Percentiles rank a stretch among this genome's conserved stretches.
These are phyloP conservation scores for Aradophagus sp. DNA, from an alignment of 1,140 invertebrate species.

Conservation along the genomic window DNA sequence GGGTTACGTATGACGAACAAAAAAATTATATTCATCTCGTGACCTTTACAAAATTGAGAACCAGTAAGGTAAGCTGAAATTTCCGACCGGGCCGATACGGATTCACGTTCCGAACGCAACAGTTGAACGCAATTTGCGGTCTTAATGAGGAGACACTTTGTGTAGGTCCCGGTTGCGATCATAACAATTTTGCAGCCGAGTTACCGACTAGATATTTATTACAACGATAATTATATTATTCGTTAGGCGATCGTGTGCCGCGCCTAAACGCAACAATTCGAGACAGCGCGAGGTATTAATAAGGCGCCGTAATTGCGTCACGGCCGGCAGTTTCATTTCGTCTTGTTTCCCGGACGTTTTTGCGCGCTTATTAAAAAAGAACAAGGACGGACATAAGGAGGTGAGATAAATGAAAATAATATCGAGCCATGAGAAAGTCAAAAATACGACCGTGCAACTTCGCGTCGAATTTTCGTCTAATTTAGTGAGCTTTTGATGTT, in stretches of 20 bases:
- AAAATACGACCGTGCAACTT: neutral
- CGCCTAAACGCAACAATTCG: conserved; percentile 7
- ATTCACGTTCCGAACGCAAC: conserved; percentile 19
- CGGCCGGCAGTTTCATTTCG: conserved; percentile 2
- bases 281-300: conserved; percentile 20
- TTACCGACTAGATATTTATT: conserved; percentile 11
- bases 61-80: no score
- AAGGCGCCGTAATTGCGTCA: conserved; percentile 8
- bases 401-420: no score
- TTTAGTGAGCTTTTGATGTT: neutral
- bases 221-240: conserved; percentile 34
- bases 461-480: conserved; percentile 3
- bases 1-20: no score
- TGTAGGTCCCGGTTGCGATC: conserved; percentile 14
- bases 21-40: no score
- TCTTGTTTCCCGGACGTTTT: neutral
- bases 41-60: no score
- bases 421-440: no score
- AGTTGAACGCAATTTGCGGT: conserved; percentile 42
- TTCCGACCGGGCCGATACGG: conserved; percentile 3
- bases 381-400: no score
- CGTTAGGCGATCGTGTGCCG: conserved; percentile 5
- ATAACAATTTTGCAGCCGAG: conserved; percentile 16
- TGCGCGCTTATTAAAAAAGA: conserved; percentile 3
- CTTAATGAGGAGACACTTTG: conserved; percentile 34